phyloP scores from a whole-genome alignment of 2,888 invertebrate species.

The Perdita meconis region DNA sequence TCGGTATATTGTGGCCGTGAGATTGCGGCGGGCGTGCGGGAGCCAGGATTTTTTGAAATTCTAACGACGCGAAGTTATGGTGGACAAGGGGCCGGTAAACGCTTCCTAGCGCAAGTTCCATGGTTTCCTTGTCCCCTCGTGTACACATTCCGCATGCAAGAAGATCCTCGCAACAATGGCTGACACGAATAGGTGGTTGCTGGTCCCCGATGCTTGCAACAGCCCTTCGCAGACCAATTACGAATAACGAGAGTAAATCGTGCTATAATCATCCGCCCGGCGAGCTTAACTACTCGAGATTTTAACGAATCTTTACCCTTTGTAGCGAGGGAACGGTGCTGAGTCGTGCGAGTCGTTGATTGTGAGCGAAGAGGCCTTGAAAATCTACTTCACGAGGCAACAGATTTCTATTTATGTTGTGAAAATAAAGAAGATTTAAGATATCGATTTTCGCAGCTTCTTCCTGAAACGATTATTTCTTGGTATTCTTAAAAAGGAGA shows the following conservation, averaged over 20 bases:
- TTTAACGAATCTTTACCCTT: conserved; percentile 42
- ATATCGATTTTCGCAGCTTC: no score
- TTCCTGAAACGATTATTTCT: no score
- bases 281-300: conserved; percentile 1
- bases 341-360: background rate
- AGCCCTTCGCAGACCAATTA: conserved; percentile 67
- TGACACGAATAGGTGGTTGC: conserved; percentile 33
- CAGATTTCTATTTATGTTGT: no score
- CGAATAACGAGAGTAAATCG: conserved; percentile 75
- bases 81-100: conserved; percentile 40
- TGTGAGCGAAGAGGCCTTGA: background rate
- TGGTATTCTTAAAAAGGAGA: no score
- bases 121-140: conserved; percentile 35
- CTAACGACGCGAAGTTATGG: conserved; percentile 36
- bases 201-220: conserved; percentile 18
- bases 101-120: conserved; percentile 31
- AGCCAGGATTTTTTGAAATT: conserved; percentile 50
- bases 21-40: conserved; percentile 6
- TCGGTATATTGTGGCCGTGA: background rate
- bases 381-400: no score
- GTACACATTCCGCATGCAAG: conserved; percentile 37
- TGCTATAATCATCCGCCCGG: conserved; percentile 25
- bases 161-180: conserved; percentile 56
- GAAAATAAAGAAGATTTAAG: no score
- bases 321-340: conserved; percentile 2